Evolutionary conservation across 1,140 invertebrate genomes (phyloP), one percentile per base, ranked within the genome.

Genomic region (Musca vetustissima): DNA sequence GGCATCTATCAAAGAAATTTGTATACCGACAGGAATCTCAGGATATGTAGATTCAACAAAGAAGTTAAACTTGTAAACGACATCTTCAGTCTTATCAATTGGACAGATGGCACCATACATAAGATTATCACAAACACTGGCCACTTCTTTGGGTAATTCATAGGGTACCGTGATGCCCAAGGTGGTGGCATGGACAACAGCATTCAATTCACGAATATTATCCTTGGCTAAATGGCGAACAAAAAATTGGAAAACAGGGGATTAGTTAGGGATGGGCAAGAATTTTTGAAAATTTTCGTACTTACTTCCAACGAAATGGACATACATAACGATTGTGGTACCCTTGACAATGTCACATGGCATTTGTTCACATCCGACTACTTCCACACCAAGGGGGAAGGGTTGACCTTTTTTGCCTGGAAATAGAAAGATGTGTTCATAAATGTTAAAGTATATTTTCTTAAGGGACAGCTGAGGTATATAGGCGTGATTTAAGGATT

Each of bases 321-420:
- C 43, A 50, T 81, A 9, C 77, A 81, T 81, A 0, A 78, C 1
- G 0, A 70, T 74, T 22, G 7, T 21, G 24, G 17, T 25, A 13
- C 79, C 79, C 13, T 79, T 81, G 48, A 76, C 72, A n/a, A 81
- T 77, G 32, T 71, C 55, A 17, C 79, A 81, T 0, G 79, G 79
- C 9, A 73, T 71, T 13, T 61, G 68, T 0, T 74, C 76, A 52
- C 79, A 81, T 21, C 76, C 74, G 4, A 47, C n/a, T 0, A 81
- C 61, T 4, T 50, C 49, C 1, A 81, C 79, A 24, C 50, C 73
- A 22, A 81, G 59, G 53, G 79, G 79, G 28, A 68, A 72, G 1
- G 79, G 79, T 53, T 65, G 52, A 50, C 32, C 70, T n/a, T 66
- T 68, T 69, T 72, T 72, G 61, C 79, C 79, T 80, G 65, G 0